These are phyloP conservation scores for Fistularia tabacaria DNA, from an alignment of 2,797 vertebrate genomes.

Conservation along the genomic window DNA sequence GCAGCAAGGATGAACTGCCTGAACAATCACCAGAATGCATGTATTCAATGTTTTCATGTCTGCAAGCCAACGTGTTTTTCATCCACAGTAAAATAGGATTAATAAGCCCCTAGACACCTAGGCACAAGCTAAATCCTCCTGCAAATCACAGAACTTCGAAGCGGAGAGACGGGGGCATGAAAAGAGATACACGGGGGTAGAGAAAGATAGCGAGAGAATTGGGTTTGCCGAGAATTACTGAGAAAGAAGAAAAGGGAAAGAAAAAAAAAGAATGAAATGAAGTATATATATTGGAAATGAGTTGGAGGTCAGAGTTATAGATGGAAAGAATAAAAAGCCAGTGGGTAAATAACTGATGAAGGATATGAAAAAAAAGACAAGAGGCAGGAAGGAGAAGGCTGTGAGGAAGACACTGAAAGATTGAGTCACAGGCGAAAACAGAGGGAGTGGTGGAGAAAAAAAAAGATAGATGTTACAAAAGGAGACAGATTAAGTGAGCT, in stretches of 20 bases:
- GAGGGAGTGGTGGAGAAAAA: slow-evolving; percentile 39
- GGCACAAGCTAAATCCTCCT: slow-evolving; percentile 78
- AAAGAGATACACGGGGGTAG: slow-evolving; percentile 19
- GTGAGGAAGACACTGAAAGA: slow-evolving; percentile 28
- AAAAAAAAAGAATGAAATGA: slow-evolving; percentile 35
- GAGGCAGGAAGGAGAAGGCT: neutral
- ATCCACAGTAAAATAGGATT: slow-evolving; percentile 86
- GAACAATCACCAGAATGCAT: slow-evolving; percentile 66
- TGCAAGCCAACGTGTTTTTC: slow-evolving; percentile 76
- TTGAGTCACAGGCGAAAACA: slow-evolving; percentile 37
- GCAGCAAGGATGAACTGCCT: slow-evolving; percentile 67
- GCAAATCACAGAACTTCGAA: slow-evolving; percentile 82
- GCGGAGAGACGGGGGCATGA: slow-evolving; percentile 64
- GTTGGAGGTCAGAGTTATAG: slow-evolving; percentile 21
- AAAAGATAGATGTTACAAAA: slow-evolving; percentile 68
- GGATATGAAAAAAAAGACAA: slow-evolving; percentile 29
- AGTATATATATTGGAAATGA: slow-evolving; percentile 25
- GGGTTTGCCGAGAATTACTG: slow-evolving; percentile 28
- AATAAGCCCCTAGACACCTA: slow-evolving; percentile 83
- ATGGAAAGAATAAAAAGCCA: slow-evolving; percentile 29
- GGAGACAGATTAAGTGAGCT: slow-evolving; percentile 70
- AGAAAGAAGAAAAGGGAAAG: slow-evolving; percentile 14
- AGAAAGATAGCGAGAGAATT: slow-evolving; percentile 26
- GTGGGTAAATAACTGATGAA: slow-evolving; percentile 47
- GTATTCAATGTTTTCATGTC: slow-evolving; percentile 68